Percentiles rank a stretch among this genome's conserved stretches.
Conservation (phyloP, 2,113 vertebrate genomes). For the Trichomycterus rosablanca region DNA sequence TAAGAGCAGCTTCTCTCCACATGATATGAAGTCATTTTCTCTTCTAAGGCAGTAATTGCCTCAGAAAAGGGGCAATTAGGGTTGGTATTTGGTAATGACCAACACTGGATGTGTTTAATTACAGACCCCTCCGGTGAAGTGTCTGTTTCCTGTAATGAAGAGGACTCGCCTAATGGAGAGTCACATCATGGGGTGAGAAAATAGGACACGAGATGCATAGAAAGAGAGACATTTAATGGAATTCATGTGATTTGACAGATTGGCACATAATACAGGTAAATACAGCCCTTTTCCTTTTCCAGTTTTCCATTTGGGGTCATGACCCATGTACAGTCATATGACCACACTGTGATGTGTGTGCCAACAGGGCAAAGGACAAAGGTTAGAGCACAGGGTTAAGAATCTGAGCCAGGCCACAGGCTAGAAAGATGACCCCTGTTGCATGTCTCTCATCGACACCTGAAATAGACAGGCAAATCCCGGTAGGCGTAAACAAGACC, state of each 20-base stretch:
- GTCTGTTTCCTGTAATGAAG: slow-evolving; percentile 59
- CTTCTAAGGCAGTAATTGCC: slow-evolving; percentile 63
- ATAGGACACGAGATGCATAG: slow-evolving; percentile 41
- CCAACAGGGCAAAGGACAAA: slow-evolving; percentile 55
- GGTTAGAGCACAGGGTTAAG: slow-evolving; percentile 57
- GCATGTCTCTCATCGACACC: slow-evolving; percentile 45
- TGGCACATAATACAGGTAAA: slow-evolving; percentile 9
- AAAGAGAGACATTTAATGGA: too few species aligned
- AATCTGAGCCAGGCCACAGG: slow-evolving; percentile 52
- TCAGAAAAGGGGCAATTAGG: slow-evolving; percentile 71
- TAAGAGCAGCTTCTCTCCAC: slow-evolving; percentile 37
- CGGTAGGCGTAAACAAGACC: slow-evolving; percentile 42
- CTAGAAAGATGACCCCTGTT: slow-evolving; percentile 62
- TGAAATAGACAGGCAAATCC: slow-evolving; percentile 56
- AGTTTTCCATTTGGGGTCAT: slow-evolving; percentile 28
- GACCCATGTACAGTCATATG: slow-evolving; percentile 33
- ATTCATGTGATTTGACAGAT: neutral
- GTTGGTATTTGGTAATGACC: slow-evolving; percentile 70
- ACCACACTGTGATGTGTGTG: slow-evolving; percentile 49
- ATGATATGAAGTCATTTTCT: slow-evolving; percentile 50
- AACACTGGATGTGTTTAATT: slow-evolving; percentile 73
- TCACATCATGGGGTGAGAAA: slow-evolving; percentile 38
- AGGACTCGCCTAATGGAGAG: slow-evolving; percentile 51
- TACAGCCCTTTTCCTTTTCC: neutral
- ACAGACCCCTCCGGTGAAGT: slow-evolving; percentile 58